Base-by-base conservation (phyloP, 2,113 vertebrate genomes). In the Dermatemys mawii region DNA sequence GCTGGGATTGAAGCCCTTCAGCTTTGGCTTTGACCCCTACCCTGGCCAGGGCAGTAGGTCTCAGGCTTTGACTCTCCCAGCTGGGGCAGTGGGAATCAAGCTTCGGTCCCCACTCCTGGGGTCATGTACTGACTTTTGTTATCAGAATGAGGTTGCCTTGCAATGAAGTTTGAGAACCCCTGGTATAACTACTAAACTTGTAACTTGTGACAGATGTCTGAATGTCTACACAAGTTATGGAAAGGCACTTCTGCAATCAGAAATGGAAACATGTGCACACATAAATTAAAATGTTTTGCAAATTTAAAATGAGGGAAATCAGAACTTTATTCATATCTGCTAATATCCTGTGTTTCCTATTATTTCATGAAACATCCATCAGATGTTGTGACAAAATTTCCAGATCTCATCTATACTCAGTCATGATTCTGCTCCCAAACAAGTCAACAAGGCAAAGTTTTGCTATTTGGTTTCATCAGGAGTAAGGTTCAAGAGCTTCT, bases 401-500 rank as follows among this genome's bases (percentile, higher is more conserved):
- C 41, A 3, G 2, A 75, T 5, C 24, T 75, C 22, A 53, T 4
- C 19, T 94, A 13, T 1, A 53, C 84, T 63, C 85, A 5, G 5
- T 49, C 48, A 3, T 60, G 24, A 81, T 63, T 21, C 4, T 89
- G 3, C 3, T 78, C 13, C 49, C n/a, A 8, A 2, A 49, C 48
- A 54, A 89, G 41, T 53, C n/a, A 81, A 41, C 4, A 44, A 75
- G 24, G 2, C 0, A 0, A 44, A 81, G 50, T 53, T 75, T 51
- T 50, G 0, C 6, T 6, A 27, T 88, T 84, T 11, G 6, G 2
- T 1, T 5, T 84, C 16, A 2, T 75, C 5, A 81, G 3, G 75
- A 32, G 2, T 6, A 22, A 5, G 22, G n/a, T 78, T 4, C 0
- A 2, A 83, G 13, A 44, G 8, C 3, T n/a, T 85, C 91, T 9